Evolutionary conservation across 2,888 invertebrate species (phyloP), one percentile per base, ranked within the genome.

Genomic region (Eupsilia transversa): DNA sequence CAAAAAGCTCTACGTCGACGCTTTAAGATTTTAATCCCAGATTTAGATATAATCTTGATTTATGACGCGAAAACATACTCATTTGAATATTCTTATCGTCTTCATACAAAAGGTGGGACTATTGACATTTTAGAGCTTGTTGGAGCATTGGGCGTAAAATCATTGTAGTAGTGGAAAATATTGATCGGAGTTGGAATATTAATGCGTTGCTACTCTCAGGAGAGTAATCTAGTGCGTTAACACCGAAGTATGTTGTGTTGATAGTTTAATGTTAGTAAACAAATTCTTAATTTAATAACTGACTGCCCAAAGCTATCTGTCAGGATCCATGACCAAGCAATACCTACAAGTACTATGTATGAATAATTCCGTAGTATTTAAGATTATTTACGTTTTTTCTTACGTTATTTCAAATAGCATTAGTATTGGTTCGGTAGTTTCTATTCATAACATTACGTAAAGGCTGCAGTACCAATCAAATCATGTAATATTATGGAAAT

Each of bases 81-180:
- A 54, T 82, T 72, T 78, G 41, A 77, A 82, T 82, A 78, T 57
- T 52, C 38, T 56, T 77, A 66, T 78, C 79, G 57, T 30, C 43
- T 54, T 57, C 59, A 57, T 68, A 68, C 52, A 80, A 72, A 72
- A 52, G 14, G 23, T 27, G 30, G 60, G 71, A 67, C 27, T 80
- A 61, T 72, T 72, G 67, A 72, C 64, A 59, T 65, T 72, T 72
- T 17, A 41, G 5, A 77, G 43, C 14, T 61, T 38, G 17, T 59
- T 60, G n/a, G 30, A 17, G n/a, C 52, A 65, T n/a, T 54, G 52
- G 27, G 30, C n/a, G 35, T 52, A 35, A 54, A 61, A 60, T 68
- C n/a, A n/a, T n/a, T n/a, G n/a, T n/a, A n/a, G 10, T 67, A 56
- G 64, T 67, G 64, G 5, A 33, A 66, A 68, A 78, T 66, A 77